Conservation (phyloP, 1,140 invertebrate species). For the Zaprionus taronus region DNA sequence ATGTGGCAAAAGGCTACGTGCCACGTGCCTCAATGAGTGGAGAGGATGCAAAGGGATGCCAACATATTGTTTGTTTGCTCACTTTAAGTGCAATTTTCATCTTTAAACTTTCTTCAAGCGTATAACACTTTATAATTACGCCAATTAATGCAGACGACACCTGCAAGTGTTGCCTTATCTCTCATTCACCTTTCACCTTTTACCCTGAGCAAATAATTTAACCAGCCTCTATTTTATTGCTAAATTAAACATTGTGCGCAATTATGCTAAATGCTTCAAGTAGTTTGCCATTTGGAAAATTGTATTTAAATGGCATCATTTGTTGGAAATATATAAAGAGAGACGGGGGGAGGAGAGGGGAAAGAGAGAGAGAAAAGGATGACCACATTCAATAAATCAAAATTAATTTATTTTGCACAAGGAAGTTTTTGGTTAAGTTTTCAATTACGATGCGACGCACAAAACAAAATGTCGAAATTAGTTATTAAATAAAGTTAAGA, state of each 20-base stretch:
- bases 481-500: slow-evolving; percentile 69
- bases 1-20: slow-evolving; percentile 60
- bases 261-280: slow-evolving; percentile 45
- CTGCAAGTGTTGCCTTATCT: background rate
- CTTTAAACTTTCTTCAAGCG: background rate
- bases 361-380: background rate
- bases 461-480: slow-evolving; percentile 68
- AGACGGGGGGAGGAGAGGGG: background rate
- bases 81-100: background rate
- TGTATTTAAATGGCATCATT: slow-evolving; percentile 32
- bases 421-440: slow-evolving; percentile 57
- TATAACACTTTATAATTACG: background rate
- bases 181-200: background rate
- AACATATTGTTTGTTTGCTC: slow-evolving; percentile 43
- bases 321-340: slow-evolving; percentile 17
- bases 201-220: slow-evolving; percentile 16
- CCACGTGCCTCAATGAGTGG: slow-evolving; percentile 8
- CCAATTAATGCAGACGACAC: background rate
- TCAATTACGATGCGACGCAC: slow-evolving; percentile 55
- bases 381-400: slow-evolving; percentile 54
- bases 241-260: slow-evolving; percentile 56
- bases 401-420: slow-evolving; percentile 61
- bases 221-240: slow-evolving; percentile 34
- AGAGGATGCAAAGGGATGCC: background rate
- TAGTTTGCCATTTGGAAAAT: slow-evolving; percentile 33